Base-by-base conservation (phyloP, 1,140 invertebrate species). In the Tachypleus tridentatus region DNA sequence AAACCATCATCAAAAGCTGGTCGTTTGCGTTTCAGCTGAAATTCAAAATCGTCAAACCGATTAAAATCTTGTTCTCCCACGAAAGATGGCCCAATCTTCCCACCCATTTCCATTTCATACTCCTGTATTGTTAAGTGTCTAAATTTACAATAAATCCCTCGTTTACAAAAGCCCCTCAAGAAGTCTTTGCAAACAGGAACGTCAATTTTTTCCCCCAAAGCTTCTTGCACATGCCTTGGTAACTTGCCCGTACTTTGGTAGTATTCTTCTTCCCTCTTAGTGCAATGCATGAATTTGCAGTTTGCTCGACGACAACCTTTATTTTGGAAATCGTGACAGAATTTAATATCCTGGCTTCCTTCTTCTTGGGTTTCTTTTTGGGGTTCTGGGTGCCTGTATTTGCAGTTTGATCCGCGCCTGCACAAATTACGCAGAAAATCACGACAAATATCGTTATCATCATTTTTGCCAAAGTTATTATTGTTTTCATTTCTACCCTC, bases 321-420 rank as follows among this genome's bases (percentile, higher is more conserved):
- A 75, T 91, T 91, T 75, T 91, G 88, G 77, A 82, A 91, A 73
- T 92, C 89, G 73, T 91, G 88, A 73, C 89, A 92, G 74, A 92
- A 91, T n/a, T 83, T 77, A 11, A 78, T 78, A 64, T 76, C 75
- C 50, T 69, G 66, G 57, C 68, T 71, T 4, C 63, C 71, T 64
- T 58, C 57, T 50, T 61, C 59, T 63, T 70, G 67, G 57, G 76
- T 78, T 69, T 76, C 81, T 68, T 75, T 81, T 71, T 76, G 76
- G 68, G 83, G 81, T 63, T 76, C 74, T 4, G 82, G 82, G 72
- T 89, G 87, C 49, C 82, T 78, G 71, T 83, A 89, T 70, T 88
- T 88, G 76, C 90, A 93, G 53, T 83, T 82, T 70, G 85, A 86
- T 8, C 87, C 87, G 8, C 89, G 79, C 64, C 85, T 84, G 75